phyloP scores from a whole-genome alignment of 1,140 invertebrate species.

The Thaumatotibia leucotreta region DNA sequence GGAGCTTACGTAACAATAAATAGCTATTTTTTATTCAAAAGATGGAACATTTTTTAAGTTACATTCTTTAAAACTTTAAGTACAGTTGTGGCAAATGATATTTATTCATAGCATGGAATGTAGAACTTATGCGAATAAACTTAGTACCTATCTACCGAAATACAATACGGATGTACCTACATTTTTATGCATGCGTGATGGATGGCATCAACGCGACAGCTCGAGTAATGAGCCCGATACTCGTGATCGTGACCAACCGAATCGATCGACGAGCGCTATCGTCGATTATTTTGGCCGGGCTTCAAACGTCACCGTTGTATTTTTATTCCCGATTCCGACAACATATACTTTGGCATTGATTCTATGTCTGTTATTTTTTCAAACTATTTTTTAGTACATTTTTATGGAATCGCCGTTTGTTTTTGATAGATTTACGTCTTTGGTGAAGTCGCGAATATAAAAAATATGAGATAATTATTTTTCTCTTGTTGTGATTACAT shows the following conservation, averaged over 20 bases:
- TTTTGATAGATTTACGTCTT: slow-evolving; percentile 4
- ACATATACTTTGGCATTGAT: slow-evolving; percentile 29
- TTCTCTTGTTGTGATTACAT: too few species aligned
- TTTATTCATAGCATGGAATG: too few species aligned
- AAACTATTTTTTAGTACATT: slow-evolving; percentile 14
- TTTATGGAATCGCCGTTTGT: neutral
- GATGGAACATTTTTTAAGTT: too few species aligned
- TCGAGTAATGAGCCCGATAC: slow-evolving; percentile 18
- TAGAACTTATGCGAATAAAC: too few species aligned
- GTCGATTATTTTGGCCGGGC: slow-evolving; percentile 53
- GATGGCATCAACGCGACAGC: neutral
- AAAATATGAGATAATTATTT: too few species aligned
- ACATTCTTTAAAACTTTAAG: too few species aligned
- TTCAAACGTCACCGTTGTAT: slow-evolving; percentile 53
- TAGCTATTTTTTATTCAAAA: too few species aligned
- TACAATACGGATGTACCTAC: slow-evolving; percentile 18
- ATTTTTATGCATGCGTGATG: neutral
- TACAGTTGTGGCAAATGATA: too few species aligned
- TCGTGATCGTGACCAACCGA: slow-evolving; percentile 33
- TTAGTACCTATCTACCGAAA: too few species aligned
- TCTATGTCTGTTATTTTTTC: slow-evolving; percentile 33
- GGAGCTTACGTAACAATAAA: neutral
- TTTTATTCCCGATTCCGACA: slow-evolving; percentile 43
- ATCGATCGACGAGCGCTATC: slow-evolving; percentile 41
- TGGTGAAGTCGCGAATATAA: too few species aligned